Evolutionary conservation across 2,797 vertebrate species (phyloP).

Genomic region (Lemur catta): DNA sequence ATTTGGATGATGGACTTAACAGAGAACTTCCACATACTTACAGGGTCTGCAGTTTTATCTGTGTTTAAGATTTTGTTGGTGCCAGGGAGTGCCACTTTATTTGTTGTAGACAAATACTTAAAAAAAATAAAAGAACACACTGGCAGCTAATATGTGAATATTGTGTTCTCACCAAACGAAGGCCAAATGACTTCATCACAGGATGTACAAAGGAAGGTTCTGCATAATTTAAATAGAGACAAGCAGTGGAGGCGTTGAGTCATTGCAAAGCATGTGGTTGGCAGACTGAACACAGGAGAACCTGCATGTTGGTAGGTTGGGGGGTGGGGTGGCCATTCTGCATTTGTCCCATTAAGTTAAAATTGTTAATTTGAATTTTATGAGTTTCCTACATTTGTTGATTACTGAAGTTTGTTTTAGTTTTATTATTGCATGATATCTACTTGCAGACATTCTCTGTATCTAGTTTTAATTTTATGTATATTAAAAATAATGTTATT

Average conservation of each 20-base stretch:
- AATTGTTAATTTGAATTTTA: neutral
- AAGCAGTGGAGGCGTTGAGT: neutral
- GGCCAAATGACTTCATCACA: slow-evolving; percentile 37
- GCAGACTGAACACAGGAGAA: neutral
- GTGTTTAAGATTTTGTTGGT: neutral
- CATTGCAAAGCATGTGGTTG: neutral
- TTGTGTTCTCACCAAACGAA: slow-evolving; percentile 4
- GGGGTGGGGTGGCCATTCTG: neutral
- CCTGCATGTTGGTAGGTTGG: neutral
- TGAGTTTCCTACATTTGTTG: neutral
- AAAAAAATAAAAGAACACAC: neutral
- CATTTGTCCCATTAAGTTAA: neutral
- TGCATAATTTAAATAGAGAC: neutral
- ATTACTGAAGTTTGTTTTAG: neutral
- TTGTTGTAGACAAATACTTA: neutral
- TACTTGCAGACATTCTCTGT: neutral
- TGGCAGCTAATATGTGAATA: neutral
- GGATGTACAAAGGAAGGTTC: neutral
- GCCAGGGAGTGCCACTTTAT: neutral
- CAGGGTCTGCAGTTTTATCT: neutral
- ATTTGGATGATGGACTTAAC: neutral
- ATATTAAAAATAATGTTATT: neutral
- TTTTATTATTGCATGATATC: neutral
- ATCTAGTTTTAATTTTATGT: neutral
- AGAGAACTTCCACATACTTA: neutral